phyloP scores from a whole-genome alignment of 2,888 invertebrate species.

The Entomobrya proxima region DNA sequence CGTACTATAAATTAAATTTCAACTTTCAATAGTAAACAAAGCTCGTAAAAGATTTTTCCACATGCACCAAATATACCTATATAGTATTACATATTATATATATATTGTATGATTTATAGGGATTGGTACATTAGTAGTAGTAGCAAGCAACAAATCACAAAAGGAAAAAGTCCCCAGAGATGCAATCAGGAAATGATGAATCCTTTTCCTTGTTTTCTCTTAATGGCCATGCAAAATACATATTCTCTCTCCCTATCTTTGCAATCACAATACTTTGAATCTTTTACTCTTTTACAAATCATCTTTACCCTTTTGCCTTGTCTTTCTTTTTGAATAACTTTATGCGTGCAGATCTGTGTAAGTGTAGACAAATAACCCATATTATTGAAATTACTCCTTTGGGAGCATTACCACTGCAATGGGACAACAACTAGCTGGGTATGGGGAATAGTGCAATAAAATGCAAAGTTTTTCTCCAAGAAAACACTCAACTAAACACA shows the following conservation, averaged over 20 bases:
- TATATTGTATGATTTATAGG: neutral
- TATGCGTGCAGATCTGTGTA: neutral
- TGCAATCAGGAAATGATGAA: constrained; percentile 37
- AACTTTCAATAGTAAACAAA: neutral
- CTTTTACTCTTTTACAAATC: constrained; percentile 7
- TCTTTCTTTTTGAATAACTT: neutral
- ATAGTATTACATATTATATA: neutral
- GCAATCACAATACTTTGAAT: neutral
- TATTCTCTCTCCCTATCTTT: too few relatives aligned
- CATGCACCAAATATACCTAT: neutral
- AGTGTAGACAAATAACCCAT: constrained; percentile 21
- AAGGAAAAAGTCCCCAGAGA: constrained; percentile 23
- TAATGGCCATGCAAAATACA: neutral
- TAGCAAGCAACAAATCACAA: neutral
- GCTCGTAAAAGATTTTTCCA: neutral
- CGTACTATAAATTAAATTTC: neutral
- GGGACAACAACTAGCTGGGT: constrained; percentile 28
- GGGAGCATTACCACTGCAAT: constrained; percentile 40
- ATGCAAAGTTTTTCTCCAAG: constrained; percentile 31
- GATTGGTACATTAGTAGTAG: too few relatives aligned
- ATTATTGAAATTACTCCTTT: constrained; percentile 22
- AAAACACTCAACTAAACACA: constrained; percentile 14
- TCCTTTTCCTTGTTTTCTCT: neutral
- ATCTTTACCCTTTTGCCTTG: neutral
- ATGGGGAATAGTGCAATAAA: constrained; percentile 34